Conservation (phyloP, 2,797 vertebrate genomes). For the Propithecus deckenii region DNA sequence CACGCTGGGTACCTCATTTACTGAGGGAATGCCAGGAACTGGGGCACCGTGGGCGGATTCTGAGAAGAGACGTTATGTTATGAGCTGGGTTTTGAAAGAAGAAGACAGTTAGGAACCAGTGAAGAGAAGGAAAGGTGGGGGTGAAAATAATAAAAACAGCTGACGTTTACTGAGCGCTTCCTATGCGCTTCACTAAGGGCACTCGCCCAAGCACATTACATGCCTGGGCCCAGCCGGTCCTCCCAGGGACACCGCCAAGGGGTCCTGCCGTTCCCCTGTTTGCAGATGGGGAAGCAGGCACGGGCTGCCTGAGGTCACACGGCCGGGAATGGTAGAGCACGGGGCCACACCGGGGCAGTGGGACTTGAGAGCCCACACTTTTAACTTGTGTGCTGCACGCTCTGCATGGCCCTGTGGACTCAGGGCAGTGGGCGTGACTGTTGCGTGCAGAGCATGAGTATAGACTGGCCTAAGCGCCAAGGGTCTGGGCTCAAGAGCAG, state of each 20-base stretch:
- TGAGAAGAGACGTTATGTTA: not conserved
- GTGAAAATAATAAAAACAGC: not conserved
- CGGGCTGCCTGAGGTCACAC: not conserved
- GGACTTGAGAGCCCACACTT: rapidly evolving
- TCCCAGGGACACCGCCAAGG: rapidly evolving
- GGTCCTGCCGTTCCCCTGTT: not conserved
- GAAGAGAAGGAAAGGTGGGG: not conserved
- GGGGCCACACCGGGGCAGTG: not conserved
- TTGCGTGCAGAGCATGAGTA: not conserved
- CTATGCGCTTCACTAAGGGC: not conserved
- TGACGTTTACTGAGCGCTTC: not conserved
- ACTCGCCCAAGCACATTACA: not conserved
- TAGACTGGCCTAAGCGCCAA: not conserved
- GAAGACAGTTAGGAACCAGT: not conserved
- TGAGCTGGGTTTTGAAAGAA: not conserved
- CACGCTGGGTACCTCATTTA: not conserved
- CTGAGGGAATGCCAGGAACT: not conserved
- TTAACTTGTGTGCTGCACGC: rapidly evolving
- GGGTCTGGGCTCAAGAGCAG: not conserved
- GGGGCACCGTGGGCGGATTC: not conserved
- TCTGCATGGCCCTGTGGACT: not conserved
- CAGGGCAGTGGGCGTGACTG: not conserved
- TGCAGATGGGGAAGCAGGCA: not conserved
- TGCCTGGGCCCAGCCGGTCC: not conserved
- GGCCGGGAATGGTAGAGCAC: not conserved